phyloP scores from a whole-genome alignment of 2,797 vertebrate species.

The Chanos chanos region DNA sequence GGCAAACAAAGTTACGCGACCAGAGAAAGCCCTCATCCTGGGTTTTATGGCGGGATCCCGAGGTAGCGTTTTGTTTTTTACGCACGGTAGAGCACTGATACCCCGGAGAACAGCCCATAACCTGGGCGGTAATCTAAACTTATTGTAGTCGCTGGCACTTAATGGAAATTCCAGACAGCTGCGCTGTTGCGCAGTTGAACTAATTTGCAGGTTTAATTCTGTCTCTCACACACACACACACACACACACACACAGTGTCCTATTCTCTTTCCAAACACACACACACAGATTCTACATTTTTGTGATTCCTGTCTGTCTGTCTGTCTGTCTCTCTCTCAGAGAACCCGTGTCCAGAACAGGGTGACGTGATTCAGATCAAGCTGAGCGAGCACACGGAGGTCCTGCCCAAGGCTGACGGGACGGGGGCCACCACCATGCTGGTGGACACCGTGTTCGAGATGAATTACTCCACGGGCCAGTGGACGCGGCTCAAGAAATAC shows the following conservation, averaged over 20 bases:
- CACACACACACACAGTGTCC: neutral
- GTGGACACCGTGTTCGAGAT: conserved; percentile 99
- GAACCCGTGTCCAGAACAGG: conserved; percentile 98
- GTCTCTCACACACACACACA: neutral
- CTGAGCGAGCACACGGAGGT: conserved; percentile 96
- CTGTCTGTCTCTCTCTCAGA: conserved; percentile 64
- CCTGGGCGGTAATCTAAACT: no score
- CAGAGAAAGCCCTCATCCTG: conserved; percentile 97
- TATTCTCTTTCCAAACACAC: neutral
- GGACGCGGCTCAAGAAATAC: conserved; percentile 99
- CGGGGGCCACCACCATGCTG: conserved; percentile 97
- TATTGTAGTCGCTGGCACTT: no score
- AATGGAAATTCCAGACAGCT: no score
- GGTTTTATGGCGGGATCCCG: conserved; percentile 99
- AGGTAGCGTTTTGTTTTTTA: conserved; percentile 64
- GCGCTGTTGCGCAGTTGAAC: no score
- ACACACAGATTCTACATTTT: neutral
- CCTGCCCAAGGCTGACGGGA: conserved; percentile 92
- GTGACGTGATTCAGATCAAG: conserved; percentile 99
- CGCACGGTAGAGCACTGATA: no score
- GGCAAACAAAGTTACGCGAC: conserved; percentile 96
- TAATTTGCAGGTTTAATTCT: no score
- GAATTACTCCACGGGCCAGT: conserved; percentile 99
- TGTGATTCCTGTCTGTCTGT: neutral
- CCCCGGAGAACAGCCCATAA: no score